Conservation (phyloP, 2,888 invertebrate genomes). For the Axea sp. region DNA sequence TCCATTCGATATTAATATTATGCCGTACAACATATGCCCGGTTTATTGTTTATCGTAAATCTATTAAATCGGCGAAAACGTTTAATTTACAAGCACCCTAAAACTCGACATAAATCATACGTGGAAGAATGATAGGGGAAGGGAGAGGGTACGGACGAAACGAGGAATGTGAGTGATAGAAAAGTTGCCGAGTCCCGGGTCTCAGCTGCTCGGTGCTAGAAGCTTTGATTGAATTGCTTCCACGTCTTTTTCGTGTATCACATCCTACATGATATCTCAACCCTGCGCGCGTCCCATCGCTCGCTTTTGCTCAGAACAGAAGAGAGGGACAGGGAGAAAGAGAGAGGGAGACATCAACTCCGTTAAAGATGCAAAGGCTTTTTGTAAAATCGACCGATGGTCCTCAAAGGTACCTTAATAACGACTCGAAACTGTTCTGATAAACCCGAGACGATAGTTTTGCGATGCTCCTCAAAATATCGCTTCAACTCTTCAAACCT, state of each 20-base stretch:
- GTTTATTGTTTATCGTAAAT: constrained; percentile 56
- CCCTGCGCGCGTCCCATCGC: constrained; percentile 50
- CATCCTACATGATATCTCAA: constrained; percentile 60
- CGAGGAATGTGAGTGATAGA: constrained; percentile 49
- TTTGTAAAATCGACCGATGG: constrained; percentile 57
- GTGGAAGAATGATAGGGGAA: not conserved
- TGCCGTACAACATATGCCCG: constrained; percentile 48
- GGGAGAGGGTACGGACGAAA: constrained; percentile 24
- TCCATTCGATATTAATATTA: constrained; percentile 23
- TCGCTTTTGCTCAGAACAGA: constrained; percentile 59
- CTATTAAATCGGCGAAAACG: constrained; percentile 62
- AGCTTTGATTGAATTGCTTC: constrained; percentile 77
- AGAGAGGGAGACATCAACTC: constrained; percentile 59
- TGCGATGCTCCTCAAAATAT: constrained; percentile 22
- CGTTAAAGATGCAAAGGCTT: constrained; percentile 61
- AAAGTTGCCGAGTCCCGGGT: constrained; percentile 63
- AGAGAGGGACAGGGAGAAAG: too few relatives aligned
- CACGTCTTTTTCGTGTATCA: constrained; percentile 65
- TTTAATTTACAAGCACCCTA: constrained; percentile 63
- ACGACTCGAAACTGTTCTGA: constrained; percentile 34
- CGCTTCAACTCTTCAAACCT: not conserved
- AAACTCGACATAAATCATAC: constrained; percentile 61
- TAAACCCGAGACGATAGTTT: constrained; percentile 43
- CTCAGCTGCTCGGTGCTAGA: constrained; percentile 75
- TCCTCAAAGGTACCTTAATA: constrained; percentile 52